These are phyloP conservation scores for Sinocyclocheilus anophthalmus DNA, from an alignment of 2,113 vertebrate species.

Conservation along the genomic window DNA sequence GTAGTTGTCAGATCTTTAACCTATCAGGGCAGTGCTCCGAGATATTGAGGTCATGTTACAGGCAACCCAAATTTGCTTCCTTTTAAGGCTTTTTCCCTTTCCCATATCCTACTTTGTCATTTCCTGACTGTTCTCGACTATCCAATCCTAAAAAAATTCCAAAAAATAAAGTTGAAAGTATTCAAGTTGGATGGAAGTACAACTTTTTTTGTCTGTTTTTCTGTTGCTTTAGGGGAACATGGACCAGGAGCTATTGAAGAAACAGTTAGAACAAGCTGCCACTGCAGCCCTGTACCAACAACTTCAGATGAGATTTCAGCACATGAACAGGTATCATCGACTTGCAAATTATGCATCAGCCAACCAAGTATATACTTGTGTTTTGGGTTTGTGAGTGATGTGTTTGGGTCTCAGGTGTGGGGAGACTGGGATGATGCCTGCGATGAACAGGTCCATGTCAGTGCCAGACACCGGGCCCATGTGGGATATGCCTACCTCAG, in stretches of 20 bases:
- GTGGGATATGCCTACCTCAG: conserved; percentile 84
- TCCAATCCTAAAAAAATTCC: background rate
- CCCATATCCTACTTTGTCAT: background rate
- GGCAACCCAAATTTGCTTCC: background rate
- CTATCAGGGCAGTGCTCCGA: background rate
- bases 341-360: background rate
- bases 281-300: conserved; percentile 78
- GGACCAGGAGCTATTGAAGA: conserved; percentile 83
- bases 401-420: conserved; percentile 64
- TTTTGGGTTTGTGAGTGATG: background rate
- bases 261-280: conserved; percentile 78
- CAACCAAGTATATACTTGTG: background rate
- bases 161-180: background rate
- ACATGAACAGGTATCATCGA: conserved; percentile 71
- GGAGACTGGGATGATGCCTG: conserved; percentile 76
- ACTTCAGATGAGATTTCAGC: conserved; percentile 79
- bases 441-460: conserved; percentile 80
- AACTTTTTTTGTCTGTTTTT: background rate
- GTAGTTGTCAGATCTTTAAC: no score
- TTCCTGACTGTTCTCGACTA: background rate
- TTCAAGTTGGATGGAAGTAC: background rate
- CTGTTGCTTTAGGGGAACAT: conserved; percentile 73
- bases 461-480: conserved; percentile 79
- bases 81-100: background rate
- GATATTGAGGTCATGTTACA: background rate